Evolutionary conservation across 2,113 vertebrate species (phyloP).

Genomic region (Chionodraco myersi): DNA sequence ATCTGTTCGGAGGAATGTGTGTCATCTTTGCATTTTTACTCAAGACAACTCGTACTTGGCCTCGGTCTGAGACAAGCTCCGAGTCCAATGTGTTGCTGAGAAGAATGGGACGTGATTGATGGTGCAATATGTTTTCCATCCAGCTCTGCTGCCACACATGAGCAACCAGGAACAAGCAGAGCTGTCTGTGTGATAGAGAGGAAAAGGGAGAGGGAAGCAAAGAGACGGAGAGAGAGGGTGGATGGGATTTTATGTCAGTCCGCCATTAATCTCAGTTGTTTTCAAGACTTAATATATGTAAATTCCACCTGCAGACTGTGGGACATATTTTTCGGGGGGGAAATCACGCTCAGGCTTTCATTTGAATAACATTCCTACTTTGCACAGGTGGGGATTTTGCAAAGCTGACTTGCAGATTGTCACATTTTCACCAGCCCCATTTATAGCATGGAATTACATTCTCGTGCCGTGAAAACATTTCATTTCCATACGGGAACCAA

Average conservation of each 20-base stretch:
- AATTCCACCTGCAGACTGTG: conserved; percentile 76
- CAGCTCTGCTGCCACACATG: conserved; percentile 72
- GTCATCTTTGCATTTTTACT: conserved; percentile 59
- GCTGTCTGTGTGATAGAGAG: conserved; percentile 60
- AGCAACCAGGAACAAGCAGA: conserved; percentile 71
- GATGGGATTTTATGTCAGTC: conserved; percentile 55
- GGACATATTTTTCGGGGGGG: conserved; percentile 69
- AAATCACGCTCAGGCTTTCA: conserved; percentile 46
- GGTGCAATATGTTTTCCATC: conserved; percentile 78
- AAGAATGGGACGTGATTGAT: conserved; percentile 77
- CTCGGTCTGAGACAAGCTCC: conserved; percentile 32
- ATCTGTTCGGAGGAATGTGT: conserved; percentile 48
- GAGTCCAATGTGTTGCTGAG: conserved; percentile 29
- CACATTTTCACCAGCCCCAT: conserved; percentile 48
- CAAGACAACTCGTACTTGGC: conserved; percentile 33
- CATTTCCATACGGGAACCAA: conserved; percentile 32
- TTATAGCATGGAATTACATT: conserved; percentile 37
- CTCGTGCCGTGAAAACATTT: conserved; percentile 47
- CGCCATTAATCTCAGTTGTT: conserved; percentile 68
- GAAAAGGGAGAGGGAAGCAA: background rate
- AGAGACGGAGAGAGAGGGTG: conserved; percentile 1
- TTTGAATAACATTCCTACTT: conserved; percentile 56
- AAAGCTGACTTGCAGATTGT: conserved; percentile 70
- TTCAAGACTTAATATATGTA: conserved; percentile 73
- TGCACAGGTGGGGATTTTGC: conserved; percentile 68